These are phyloP conservation scores for Drosophila cognata DNA, from an alignment of 2,888 invertebrate species.

Conservation along the genomic window DNA sequence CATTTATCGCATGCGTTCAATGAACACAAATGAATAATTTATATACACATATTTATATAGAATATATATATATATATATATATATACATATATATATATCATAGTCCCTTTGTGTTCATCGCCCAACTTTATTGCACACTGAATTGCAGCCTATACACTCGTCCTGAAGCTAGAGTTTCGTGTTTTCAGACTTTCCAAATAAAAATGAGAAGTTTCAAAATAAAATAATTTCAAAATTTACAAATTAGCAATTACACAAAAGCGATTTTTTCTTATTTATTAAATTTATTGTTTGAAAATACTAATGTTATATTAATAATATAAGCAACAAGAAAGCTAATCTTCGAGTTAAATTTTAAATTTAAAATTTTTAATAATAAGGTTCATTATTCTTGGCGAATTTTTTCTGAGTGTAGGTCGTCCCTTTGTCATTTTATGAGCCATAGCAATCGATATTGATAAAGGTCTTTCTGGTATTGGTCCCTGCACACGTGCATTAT, in stretches of 20 bases:
- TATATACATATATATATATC: conserved; percentile 13
- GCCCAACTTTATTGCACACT: conserved; percentile 19
- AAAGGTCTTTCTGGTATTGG: conserved; percentile 38
- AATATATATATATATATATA: not conserved
- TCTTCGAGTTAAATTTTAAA: not conserved
- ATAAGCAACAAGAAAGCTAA: not conserved
- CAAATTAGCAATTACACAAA: no score
- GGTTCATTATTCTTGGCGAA: no score
- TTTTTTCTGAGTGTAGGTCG: conserved; percentile 4
- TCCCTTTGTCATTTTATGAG: conserved; percentile 18
- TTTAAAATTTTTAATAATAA: not conserved
- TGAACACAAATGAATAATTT: conserved; percentile 5
- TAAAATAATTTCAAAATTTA: no score
- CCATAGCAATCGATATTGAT: conserved; percentile 67
- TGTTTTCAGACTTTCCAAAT: no score
- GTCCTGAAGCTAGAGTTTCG: not conserved
- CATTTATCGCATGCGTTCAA: conserved; percentile 41
- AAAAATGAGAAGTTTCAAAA: no score
- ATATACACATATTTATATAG: not conserved
- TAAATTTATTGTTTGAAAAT: no score
- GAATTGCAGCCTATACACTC: not conserved
- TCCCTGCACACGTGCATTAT: conserved; percentile 26
- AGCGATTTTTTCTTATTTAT: no score
- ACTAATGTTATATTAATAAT: no score
- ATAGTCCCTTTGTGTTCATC: conserved; percentile 18